A percentile compares a stretch with the other conserved stretches of the same genome.
Conservation (phyloP, 2,888 invertebrate species). For the Bellardia pandia region DNA sequence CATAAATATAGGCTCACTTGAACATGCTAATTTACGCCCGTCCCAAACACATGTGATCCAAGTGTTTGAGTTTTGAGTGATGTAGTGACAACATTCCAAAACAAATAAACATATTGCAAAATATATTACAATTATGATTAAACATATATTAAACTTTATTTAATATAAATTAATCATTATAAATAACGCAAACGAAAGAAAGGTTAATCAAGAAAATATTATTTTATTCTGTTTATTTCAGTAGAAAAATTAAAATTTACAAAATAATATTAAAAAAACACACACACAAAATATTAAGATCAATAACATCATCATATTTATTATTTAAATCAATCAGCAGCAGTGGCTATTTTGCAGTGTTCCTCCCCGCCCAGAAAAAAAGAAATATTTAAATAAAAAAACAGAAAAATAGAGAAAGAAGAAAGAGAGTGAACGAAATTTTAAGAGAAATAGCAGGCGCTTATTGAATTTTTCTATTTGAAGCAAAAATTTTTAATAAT, state of each 20-base stretch:
- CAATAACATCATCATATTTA: slow-evolving; percentile 54
- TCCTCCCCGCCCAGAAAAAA: not conserved
- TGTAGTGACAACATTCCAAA: not conserved
- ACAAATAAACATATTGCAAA: slow-evolving; percentile 4
- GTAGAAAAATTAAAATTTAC: slow-evolving; percentile 36
- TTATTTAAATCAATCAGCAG: slow-evolving; percentile 36
- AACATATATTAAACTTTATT: not conserved
- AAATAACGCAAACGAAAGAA: not conserved
- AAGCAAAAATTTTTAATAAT: not conserved
- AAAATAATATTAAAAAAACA: slow-evolving; percentile 15
- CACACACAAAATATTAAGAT: slow-evolving; percentile 32
- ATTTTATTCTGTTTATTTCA: not conserved
- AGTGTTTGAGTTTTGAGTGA: not conserved
- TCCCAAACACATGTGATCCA: not conserved
- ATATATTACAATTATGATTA: not conserved
- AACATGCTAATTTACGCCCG: not conserved
- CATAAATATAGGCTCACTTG: not conserved
- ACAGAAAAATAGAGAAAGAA: slow-evolving; percentile 2
- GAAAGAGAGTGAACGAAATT: slow-evolving; percentile 17
- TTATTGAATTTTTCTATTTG: slow-evolving; percentile 3
- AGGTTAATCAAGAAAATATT: slow-evolving; percentile 16
- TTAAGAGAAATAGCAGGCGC: not conserved
- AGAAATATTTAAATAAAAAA: slow-evolving; percentile 20
- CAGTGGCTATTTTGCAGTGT: slow-evolving; percentile 20
- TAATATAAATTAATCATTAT: not conserved